Conservation (phyloP, 2,888 invertebrate genomes). For the Balanococcus diminutus region DNA sequence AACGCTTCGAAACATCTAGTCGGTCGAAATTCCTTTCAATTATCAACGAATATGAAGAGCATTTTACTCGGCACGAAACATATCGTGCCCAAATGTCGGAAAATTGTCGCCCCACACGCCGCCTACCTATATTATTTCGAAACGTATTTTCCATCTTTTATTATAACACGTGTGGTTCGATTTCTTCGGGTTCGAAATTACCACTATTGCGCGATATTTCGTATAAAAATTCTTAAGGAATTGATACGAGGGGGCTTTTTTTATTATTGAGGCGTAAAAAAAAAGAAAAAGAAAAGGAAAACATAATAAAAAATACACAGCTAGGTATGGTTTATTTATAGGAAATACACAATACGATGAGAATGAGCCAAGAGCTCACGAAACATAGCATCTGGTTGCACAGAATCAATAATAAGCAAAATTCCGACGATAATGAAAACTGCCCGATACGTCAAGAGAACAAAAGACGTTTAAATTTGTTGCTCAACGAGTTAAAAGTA, state of each 20-base stretch:
- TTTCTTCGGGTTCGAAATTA: neutral
- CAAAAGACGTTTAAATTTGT: conserved; percentile 51
- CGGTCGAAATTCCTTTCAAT: conserved; percentile 1
- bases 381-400: conserved; percentile 82
- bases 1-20: conserved; percentile 6
- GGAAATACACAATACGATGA: conserved; percentile 81
- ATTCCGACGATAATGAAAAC: conserved; percentile 26
- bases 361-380: conserved; percentile 76
- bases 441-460: conserved; percentile 44
- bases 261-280: too few species aligned
- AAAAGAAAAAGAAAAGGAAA: too few species aligned
- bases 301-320: neutral
- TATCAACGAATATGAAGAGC: neutral
- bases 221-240: neutral
- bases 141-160: neutral
- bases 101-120: neutral
- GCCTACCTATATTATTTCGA: neutral
- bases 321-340: conserved; percentile 60
- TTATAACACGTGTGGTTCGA: conserved; percentile 5
- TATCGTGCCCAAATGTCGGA: conserved; percentile 20
- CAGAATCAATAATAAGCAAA: conserved; percentile 63
- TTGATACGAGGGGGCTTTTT: too few species aligned
- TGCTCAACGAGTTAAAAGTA: conserved; percentile 50
- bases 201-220: neutral
- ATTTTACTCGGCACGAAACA: neutral